A percentile compares a stretch with the other conserved stretches of the same genome.
These are phyloP conservation scores for Dendrolimus punctatus DNA, from an alignment of 1,140 invertebrate genomes.

Conservation along the genomic window DNA sequence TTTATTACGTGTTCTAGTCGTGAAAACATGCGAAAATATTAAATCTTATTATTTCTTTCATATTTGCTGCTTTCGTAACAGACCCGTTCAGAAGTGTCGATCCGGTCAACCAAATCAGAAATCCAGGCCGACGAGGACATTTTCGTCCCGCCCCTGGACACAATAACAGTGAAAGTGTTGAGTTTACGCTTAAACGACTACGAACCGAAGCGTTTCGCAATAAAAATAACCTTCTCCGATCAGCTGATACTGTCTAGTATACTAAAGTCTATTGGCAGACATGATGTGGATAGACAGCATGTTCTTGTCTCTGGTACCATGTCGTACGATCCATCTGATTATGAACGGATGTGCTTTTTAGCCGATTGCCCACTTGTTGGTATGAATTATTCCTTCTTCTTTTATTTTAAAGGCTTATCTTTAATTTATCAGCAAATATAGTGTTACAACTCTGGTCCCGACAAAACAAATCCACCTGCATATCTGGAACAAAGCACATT, in stretches of 20 bases:
- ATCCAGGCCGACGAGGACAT: slow-evolving; percentile 20
- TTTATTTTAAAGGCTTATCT: too few relatives aligned
- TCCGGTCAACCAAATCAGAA: slow-evolving; percentile 17
- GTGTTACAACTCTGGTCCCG: too few relatives aligned
- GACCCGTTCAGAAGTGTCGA: slow-evolving; percentile 21
- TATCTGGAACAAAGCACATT: too few relatives aligned
- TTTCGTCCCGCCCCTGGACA: slow-evolving; percentile 27
- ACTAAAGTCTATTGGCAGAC: slow-evolving; percentile 28
- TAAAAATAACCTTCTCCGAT: slow-evolving; percentile 43
- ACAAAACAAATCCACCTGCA: too few relatives aligned
- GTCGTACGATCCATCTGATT: slow-evolving; percentile 51
- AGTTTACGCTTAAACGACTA: slow-evolving; percentile 29
- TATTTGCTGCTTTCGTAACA: neutral
- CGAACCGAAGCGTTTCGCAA: slow-evolving; percentile 21
- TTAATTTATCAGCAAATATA: too few relatives aligned
- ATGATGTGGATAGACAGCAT: slow-evolving; percentile 11
- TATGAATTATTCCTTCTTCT: slow-evolving; percentile 14
- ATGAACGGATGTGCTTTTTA: slow-evolving; percentile 49
- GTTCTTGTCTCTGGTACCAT: slow-evolving; percentile 28
- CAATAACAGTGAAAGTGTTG: slow-evolving; percentile 26
- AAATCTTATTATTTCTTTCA: neutral
- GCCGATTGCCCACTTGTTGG: slow-evolving; percentile 42
- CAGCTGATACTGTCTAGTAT: slow-evolving; percentile 29
- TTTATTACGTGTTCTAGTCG: too few relatives aligned
- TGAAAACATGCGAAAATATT: too few relatives aligned